phyloP scores from a whole-genome alignment of 1,140 invertebrate species.

The Nasonia longicornis region DNA sequence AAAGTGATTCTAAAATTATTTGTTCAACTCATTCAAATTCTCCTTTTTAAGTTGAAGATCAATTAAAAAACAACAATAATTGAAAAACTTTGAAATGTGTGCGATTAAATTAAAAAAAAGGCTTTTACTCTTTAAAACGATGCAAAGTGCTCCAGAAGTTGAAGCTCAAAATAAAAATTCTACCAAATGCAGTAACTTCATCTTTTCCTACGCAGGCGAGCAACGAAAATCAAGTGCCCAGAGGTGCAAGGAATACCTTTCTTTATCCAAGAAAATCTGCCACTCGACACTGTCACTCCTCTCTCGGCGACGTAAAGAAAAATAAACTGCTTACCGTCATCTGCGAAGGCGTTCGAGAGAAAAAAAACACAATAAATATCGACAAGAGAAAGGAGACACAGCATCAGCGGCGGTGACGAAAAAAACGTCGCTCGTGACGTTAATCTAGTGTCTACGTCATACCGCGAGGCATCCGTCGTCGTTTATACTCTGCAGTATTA shows the following conservation, averaged over 20 bases:
- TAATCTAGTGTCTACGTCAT: not conserved
- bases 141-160: not conserved
- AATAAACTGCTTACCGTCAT: not conserved
- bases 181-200: not conserved
- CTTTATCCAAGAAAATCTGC: not conserved
- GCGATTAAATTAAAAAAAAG: too few species aligned
- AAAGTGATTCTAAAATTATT: too few species aligned
- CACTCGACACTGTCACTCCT: not conserved
- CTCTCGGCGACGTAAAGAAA: not conserved
- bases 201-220: not conserved
- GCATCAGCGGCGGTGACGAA: constrained; percentile 4
- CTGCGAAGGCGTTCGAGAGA: not conserved
- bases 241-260: not conserved
- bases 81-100: too few species aligned
- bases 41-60: too few species aligned
- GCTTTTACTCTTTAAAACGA: too few species aligned
- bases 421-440: constrained; percentile 19
- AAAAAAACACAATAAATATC: not conserved
- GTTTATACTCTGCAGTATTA: not conserved
- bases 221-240: not conserved
- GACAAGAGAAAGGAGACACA: not conserved
- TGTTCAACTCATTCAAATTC: too few species aligned
- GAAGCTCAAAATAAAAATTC: not conserved
- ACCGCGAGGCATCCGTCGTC: not conserved
- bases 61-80: too few species aligned